These are phyloP conservation scores for Hippoglossus hippoglossus DNA, from an alignment of 2,797 vertebrate genomes.

Conservation along the genomic window DNA sequence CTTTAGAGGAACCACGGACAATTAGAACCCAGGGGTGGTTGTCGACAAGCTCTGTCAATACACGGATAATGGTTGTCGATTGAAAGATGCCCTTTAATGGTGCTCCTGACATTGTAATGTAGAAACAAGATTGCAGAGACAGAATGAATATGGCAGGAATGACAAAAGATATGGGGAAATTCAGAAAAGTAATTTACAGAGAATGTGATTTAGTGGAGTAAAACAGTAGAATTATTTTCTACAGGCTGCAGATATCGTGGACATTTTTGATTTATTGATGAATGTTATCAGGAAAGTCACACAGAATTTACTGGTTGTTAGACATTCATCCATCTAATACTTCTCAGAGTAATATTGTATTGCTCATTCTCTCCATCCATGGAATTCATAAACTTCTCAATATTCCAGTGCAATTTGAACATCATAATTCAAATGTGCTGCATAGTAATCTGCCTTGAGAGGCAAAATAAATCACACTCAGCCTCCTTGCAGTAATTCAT, in stretches of 20 bases:
- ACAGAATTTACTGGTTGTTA: constrained; percentile 37
- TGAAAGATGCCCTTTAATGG: constrained; percentile 43
- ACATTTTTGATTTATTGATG: constrained; percentile 45
- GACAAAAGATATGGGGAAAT: constrained; percentile 17
- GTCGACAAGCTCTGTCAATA: constrained; percentile 36
- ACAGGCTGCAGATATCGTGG: constrained; percentile 29
- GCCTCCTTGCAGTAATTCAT: constrained; percentile 29
- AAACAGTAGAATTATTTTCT: constrained; percentile 12
- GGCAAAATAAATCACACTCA: constrained; percentile 54
- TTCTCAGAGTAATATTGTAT: constrained; percentile 30
- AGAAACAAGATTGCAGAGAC: constrained; percentile 11
- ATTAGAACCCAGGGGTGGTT: constrained; percentile 42
- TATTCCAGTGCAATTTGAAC: constrained; percentile 50
- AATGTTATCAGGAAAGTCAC: constrained; percentile 52
- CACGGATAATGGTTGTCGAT: constrained; percentile 2
- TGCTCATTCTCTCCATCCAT: constrained; percentile 33
- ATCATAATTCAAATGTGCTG: constrained; percentile 65
- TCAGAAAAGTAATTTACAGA: constrained; percentile 23
- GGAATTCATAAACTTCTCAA: constrained; percentile 55
- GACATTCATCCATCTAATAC: constrained; percentile 41
- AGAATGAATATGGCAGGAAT: neutral
- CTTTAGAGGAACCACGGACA: constrained; percentile 34
- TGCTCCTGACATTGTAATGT: constrained; percentile 35
- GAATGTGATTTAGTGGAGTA: constrained; percentile 23
- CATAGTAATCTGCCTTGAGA: constrained; percentile 57